Conservation (phyloP, 2,113 vertebrate genomes). For the Bettongia penicillata region DNA sequence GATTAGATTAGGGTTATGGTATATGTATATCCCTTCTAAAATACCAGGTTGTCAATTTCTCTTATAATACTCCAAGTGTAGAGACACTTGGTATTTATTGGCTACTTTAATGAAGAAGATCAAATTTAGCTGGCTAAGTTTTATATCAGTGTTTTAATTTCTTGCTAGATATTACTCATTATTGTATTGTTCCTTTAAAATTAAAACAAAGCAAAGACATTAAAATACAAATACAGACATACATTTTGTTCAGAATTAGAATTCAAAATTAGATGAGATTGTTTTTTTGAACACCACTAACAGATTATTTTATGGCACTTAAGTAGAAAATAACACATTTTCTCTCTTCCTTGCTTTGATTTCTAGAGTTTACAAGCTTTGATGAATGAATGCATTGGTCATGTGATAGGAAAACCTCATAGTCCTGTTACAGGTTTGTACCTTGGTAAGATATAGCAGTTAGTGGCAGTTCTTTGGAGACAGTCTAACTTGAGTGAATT, state of each 20-base stretch:
- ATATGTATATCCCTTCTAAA: not conserved
- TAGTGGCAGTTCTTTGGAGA: conserved; percentile 56
- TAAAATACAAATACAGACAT: not conserved
- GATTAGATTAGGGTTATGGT: not conserved
- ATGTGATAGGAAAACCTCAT: conserved; percentile 99
- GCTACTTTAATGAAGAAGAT: not conserved
- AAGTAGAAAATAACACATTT: rapidly evolving
- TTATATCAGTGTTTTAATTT: not conserved
- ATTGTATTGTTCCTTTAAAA: not conserved
- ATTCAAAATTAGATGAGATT: not conserved
- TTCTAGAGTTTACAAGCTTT: conserved; percentile 95
- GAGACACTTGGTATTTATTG: not conserved
- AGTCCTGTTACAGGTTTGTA: conserved; percentile 98
- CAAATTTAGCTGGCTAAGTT: not conserved
- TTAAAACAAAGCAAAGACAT: not conserved
- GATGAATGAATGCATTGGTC: conserved; percentile 99
- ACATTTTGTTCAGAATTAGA: not conserved
- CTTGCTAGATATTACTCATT: not conserved
- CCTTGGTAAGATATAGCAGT: conserved; percentile 88
- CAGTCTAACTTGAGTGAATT: conserved; percentile 15
- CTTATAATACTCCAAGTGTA: not conserved
- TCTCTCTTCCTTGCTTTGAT: conserved; percentile 17
- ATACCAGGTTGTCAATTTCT: not conserved
- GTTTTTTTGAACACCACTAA: not conserved
- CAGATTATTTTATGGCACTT: not conserved